Evolutionary conservation across 92 coral and sea anemone genomes (phyloP).

Genomic region (Phymanthus crucifer): DNA sequence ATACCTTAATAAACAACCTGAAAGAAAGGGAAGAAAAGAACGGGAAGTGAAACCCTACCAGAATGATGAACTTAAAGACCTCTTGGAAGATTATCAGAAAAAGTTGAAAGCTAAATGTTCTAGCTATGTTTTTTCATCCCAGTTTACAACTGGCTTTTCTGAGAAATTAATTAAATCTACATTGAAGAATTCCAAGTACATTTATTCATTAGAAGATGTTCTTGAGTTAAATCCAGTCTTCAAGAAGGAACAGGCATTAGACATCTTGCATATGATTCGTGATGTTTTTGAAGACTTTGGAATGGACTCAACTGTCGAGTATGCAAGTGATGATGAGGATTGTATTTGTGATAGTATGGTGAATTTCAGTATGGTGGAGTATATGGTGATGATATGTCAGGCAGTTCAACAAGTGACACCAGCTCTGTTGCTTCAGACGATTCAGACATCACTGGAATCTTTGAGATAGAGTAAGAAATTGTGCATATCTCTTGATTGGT

Average conservation of each 20-base stretch:
- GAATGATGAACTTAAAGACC: slow-evolving; percentile 37
- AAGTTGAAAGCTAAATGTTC: slow-evolving; percentile 20
- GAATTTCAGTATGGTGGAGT: slow-evolving; percentile 27
- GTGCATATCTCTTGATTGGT: too few species aligned
- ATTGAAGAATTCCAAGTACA: slow-evolving; percentile 27
- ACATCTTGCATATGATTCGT: slow-evolving; percentile 45
- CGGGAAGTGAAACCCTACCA: slow-evolving; percentile 23
- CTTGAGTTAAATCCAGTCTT: slow-evolving; percentile 44
- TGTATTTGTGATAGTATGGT: background rate
- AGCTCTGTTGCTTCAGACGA: too few species aligned
- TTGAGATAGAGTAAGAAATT: too few species aligned
- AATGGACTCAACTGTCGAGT: background rate
- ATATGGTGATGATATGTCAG: background rate
- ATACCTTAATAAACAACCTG: background rate
- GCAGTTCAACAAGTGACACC: too few species aligned
- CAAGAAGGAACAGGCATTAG: slow-evolving; percentile 42
- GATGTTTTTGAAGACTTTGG: slow-evolving; percentile 54
- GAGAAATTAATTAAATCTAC: slow-evolving; percentile 8
- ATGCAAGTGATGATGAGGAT: background rate
- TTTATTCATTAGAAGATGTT: slow-evolving; percentile 33
- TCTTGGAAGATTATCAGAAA: slow-evolving; percentile 40
- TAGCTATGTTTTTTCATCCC: slow-evolving; percentile 33
- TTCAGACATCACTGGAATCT: too few species aligned
- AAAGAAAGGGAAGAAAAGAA: background rate
- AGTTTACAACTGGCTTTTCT: slow-evolving; percentile 47